Percentiles rank a stretch among this genome's conserved stretches.
phyloP scores from a whole-genome alignment of 2,113 vertebrate species.

The Myrmecobius fasciatus region DNA sequence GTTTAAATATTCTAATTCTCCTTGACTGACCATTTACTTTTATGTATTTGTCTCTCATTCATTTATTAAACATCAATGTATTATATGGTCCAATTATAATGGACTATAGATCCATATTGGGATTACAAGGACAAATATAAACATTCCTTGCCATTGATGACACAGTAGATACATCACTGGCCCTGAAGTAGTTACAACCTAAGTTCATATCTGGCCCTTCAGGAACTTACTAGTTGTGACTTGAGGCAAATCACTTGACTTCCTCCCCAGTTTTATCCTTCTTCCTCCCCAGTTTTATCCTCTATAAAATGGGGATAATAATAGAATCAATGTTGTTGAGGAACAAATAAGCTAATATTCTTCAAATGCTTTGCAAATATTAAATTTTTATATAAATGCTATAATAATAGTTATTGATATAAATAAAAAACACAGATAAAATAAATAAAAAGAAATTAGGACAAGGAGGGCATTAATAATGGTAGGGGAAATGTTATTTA shows the following conservation, averaged over 20 bases:
- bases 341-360: not conserved
- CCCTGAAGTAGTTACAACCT: not conserved
- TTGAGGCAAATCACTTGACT: not conserved
- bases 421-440: not conserved
- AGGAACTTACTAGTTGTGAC: not conserved
- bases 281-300: not conserved
- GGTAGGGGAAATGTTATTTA: not conserved
- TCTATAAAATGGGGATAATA: not conserved
- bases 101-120: too few species aligned
- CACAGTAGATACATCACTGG: not conserved
- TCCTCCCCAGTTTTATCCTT: not conserved
- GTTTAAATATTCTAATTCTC: not conserved
- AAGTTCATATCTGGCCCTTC: not conserved
- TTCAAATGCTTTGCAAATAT: not conserved
- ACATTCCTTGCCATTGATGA: not conserved
- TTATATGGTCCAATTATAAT: too few species aligned
- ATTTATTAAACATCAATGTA: not conserved
- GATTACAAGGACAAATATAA: not conserved
- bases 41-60: not conserved
- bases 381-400: not conserved
- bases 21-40: not conserved
- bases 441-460: not conserved
- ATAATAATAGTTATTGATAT: not conserved
- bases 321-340: not conserved
- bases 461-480: not conserved